Evolutionary conservation across 2,888 invertebrate genomes (phyloP).

Genomic region (Mechanitis messenoides): DNA sequence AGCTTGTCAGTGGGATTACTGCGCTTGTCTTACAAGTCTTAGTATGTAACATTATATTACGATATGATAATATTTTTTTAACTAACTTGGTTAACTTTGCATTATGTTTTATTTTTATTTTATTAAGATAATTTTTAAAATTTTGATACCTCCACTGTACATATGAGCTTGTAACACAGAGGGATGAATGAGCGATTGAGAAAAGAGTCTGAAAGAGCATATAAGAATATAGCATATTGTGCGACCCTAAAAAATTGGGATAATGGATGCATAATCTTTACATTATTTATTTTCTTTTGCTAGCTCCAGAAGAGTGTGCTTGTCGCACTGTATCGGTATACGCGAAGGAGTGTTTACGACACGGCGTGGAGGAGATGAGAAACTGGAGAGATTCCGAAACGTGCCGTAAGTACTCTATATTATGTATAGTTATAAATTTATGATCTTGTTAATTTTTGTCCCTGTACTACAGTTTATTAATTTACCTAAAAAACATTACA

Average conservation of each 20-base stretch:
- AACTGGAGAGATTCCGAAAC: constrained; percentile 87
- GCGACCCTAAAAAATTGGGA: too few relatives aligned
- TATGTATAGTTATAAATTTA: too few relatives aligned
- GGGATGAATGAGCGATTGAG: too few relatives aligned
- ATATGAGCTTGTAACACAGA: too few relatives aligned
- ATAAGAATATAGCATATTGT: too few relatives aligned
- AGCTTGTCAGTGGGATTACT: constrained; percentile 89
- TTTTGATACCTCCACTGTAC: too few relatives aligned
- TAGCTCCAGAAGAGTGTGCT: constrained; percentile 80
- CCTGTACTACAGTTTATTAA: background rate
- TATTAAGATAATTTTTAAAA: too few relatives aligned
- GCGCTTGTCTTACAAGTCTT: constrained; percentile 76
- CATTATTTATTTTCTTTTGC: constrained; percentile 8
- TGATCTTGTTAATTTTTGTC: too few relatives aligned
- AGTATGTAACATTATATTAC: constrained; percentile 45
- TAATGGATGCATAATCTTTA: too few relatives aligned
- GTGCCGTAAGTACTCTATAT: constrained; percentile 81
- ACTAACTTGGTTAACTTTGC: background rate
- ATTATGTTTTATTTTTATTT: too few relatives aligned
- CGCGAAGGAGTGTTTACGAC: constrained; percentile 84
- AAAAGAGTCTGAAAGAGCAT: too few relatives aligned
- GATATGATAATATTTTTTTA: background rate
- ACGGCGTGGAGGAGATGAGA: constrained; percentile 78
- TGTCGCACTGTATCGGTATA: constrained; percentile 86
- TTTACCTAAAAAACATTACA: too few relatives aligned